These are phyloP conservation scores for Drosophila hamatofila DNA, from an alignment of 2,888 invertebrate species.

Conservation along the genomic window DNA sequence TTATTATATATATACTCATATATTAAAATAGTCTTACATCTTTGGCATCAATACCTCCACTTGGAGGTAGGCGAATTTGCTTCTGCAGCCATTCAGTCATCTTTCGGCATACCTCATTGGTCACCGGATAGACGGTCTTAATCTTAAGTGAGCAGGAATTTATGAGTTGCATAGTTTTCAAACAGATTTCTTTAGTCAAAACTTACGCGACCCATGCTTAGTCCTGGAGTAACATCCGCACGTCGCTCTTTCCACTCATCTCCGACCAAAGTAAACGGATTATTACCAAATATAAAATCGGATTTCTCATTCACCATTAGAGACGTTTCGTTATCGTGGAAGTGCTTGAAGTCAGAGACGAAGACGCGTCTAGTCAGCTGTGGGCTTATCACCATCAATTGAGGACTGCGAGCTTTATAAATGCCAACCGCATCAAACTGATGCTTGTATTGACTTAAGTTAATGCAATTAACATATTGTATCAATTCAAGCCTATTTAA, in stretches of 20 bases:
- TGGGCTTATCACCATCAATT: slow-evolving; percentile 83
- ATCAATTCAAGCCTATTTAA: background rate
- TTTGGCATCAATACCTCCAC: slow-evolving; percentile 84
- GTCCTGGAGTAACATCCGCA: slow-evolving; percentile 86
- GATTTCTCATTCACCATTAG: slow-evolving; percentile 80
- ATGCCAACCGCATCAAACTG: slow-evolving; percentile 84
- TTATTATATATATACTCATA: background rate
- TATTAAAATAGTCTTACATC: slow-evolving; percentile 71
- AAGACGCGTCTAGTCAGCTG: slow-evolving; percentile 82
- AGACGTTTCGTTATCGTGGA: slow-evolving; percentile 80
- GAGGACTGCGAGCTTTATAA: slow-evolving; percentile 80
- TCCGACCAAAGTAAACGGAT: slow-evolving; percentile 86
- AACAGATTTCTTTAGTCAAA: background rate
- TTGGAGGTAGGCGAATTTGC: slow-evolving; percentile 66
- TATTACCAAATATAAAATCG: slow-evolving; percentile 86
- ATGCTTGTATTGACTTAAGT: slow-evolving; percentile 52
- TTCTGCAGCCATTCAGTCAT: slow-evolving; percentile 84
- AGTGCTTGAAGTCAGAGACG: slow-evolving; percentile 84
- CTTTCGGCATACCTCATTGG: slow-evolving; percentile 84
- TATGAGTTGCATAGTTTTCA: no score
- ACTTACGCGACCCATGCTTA: slow-evolving; percentile 86
- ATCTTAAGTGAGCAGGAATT: slow-evolving; percentile 59
- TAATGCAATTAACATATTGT: background rate
- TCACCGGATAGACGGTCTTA: slow-evolving; percentile 86
- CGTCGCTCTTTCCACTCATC: slow-evolving; percentile 86